Evolutionary conservation across 1,140 invertebrate genomes (phyloP).

Genomic region (Cataglyphis hispanica): DNA sequence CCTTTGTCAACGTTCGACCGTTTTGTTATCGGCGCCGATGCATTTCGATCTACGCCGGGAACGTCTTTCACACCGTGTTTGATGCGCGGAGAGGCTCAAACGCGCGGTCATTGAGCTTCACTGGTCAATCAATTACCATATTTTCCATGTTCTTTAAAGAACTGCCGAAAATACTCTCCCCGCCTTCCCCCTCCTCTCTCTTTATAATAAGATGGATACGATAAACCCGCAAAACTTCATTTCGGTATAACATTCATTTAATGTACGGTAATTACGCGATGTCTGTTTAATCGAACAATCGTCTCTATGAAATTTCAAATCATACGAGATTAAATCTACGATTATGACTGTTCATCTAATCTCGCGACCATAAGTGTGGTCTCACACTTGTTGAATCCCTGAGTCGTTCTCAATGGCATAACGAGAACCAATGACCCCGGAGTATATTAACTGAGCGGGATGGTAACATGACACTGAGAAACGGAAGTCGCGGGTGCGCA

Average conservation of each 20-base stretch:
- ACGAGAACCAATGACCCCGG: conserved; percentile 24
- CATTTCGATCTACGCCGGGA: conserved; percentile 78
- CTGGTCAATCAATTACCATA: conserved; percentile 67
- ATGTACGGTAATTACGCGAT: conserved; percentile 22
- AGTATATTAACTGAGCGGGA: conserved; percentile 74
- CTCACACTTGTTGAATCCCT: conserved; percentile 52
- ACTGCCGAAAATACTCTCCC: conserved; percentile 25
- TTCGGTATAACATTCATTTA: not conserved
- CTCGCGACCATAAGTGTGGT: not conserved
- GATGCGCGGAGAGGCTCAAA: conserved; percentile 51
- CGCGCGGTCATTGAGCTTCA: conserved; percentile 72
- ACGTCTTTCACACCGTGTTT: conserved; percentile 71
- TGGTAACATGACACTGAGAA: conserved; percentile 78
- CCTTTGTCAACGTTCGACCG: conserved; percentile 81
- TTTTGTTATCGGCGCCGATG: conserved; percentile 78
- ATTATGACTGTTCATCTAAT: conserved; percentile 28
- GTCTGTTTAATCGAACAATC: conserved; percentile 7
- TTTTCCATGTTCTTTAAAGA: conserved; percentile 41
- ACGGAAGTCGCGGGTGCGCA: conserved; percentile 80
- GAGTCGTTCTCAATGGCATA: conserved; percentile 5
- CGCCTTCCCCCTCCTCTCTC: too few species aligned
- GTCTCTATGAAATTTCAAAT: conserved; percentile 11
- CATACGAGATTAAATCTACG: not conserved
- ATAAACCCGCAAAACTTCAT: conserved; percentile 27
- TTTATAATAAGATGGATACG: not conserved